Percentiles rank a stretch among this genome's conserved stretches.
phyloP scores from a whole-genome alignment of 2,113 vertebrate genomes.

The Amia ocellicauda region DNA sequence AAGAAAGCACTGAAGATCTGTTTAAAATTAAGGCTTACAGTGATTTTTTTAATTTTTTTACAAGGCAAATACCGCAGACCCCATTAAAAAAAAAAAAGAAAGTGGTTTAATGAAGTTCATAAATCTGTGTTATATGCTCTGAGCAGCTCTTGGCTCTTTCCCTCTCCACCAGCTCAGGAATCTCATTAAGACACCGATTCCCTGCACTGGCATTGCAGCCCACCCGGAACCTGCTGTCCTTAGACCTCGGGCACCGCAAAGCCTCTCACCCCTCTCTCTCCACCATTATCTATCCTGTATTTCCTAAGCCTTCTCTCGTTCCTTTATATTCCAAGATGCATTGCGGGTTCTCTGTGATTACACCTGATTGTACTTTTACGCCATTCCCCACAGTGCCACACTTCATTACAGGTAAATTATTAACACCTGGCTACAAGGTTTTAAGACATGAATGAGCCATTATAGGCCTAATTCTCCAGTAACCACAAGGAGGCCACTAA shows the following conservation, averaged over 20 bases:
- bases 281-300: not conserved
- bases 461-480: conserved; percentile 34
- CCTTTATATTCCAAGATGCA: no score
- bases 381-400: conserved; percentile 51
- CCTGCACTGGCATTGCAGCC: conserved; percentile 44
- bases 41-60: conserved; percentile 30
- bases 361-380: conserved; percentile 41
- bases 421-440: conserved; percentile 56
- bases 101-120: conserved; percentile 65
- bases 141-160: conserved; percentile 41
- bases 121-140: conserved; percentile 63
- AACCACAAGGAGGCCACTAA: conserved; percentile 28
- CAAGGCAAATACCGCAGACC: conserved; percentile 54
- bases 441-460: conserved; percentile 46
- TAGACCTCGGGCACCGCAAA: conserved; percentile 28
- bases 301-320: not conserved
- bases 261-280: conserved; percentile 2
- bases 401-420: conserved; percentile 64
- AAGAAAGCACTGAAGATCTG: conserved; percentile 37
- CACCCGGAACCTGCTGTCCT: conserved; percentile 27
- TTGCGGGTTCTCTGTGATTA: conserved; percentile 9
- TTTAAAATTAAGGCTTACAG: conserved; percentile 52
- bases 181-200: conserved; percentile 60
- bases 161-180: conserved; percentile 38
- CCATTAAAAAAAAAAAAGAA: conserved; percentile 62